Percentiles rank a stretch among this genome's conserved stretches.
Evolutionary conservation across 2,797 vertebrate genomes (phyloP).

Genomic region (Sarcophilus harrisii): DNA sequence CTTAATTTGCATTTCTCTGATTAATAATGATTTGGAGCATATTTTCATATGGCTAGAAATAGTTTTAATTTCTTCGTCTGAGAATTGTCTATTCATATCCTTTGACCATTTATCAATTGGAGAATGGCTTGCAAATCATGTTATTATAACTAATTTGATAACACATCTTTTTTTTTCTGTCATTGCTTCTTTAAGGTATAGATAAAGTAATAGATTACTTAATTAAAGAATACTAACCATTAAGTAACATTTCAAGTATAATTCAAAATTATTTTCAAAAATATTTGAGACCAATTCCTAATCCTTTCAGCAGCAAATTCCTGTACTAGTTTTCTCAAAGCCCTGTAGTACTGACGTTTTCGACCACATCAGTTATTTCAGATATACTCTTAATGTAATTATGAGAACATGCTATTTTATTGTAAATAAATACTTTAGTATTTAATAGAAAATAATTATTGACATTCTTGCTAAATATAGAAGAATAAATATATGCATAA

Average conservation of each 20-base stretch:
- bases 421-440: background rate
- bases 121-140: background rate
- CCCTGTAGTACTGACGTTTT: background rate
- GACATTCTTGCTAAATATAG: background rate
- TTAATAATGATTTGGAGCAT: no score
- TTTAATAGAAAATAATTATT: background rate
- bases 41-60: no score
- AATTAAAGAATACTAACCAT: background rate
- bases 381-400: background rate
- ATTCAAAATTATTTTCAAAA: background rate
- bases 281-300: background rate
- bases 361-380: conserved; percentile 27
- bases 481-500: conserved; percentile 13
- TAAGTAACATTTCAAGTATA: background rate
- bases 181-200: background rate
- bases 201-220: background rate
- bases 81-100: no score
- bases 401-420: background rate
- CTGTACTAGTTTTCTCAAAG: background rate
- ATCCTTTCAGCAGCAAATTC: background rate
- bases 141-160: background rate
- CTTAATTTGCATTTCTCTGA: no score
- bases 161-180: background rate
- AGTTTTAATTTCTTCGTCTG: no score
- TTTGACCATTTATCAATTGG: no score